These are phyloP conservation scores for Drosophila grimshawi DNA, from an alignment of 1,140 invertebrate species.

Conservation along the genomic window DNA sequence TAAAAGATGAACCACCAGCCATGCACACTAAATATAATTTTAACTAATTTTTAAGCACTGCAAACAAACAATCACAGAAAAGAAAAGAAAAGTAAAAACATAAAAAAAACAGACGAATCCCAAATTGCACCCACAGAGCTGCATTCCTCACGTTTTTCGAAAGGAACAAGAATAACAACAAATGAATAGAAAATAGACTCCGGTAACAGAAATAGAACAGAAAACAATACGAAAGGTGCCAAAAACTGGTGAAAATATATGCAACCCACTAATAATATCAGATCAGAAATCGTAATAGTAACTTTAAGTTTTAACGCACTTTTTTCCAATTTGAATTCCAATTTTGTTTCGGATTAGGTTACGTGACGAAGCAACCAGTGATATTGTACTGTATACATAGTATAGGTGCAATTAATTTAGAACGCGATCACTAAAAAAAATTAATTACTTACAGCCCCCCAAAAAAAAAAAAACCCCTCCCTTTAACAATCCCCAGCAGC, in stretches of 20 bases:
- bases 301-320: conserved; percentile 55
- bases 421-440: conserved; percentile 79
- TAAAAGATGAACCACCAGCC: conserved; percentile 87
- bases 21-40: conserved; percentile 84
- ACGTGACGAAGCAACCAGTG: conserved; percentile 84
- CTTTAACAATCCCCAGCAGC: conserved; percentile 27
- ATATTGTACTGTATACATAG: conserved; percentile 85
- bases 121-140: conserved; percentile 65
- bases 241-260: conserved; percentile 57
- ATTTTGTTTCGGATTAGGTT: conserved; percentile 81
- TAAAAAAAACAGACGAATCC: conserved; percentile 57
- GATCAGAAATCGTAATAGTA: conserved; percentile 26
- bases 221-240: conserved; percentile 54
- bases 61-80: conserved; percentile 74
- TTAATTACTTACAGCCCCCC: conserved; percentile 49
- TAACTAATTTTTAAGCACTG: conserved; percentile 83
- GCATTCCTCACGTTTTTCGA: conserved; percentile 51
- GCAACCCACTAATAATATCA: conserved; percentile 35
- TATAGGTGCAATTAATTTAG: conserved; percentile 85
- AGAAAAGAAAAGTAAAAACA: not conserved
- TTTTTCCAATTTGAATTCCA: conserved; percentile 71
- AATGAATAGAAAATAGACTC: conserved; percentile 38
- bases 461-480: not conserved
- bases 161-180: conserved; percentile 48
- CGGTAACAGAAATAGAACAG: conserved; percentile 33